Percentiles rank a stretch among this genome's conserved stretches.
phyloP scores from a whole-genome alignment of 2,797 vertebrate species.

The Bryconaethiops microstoma region DNA sequence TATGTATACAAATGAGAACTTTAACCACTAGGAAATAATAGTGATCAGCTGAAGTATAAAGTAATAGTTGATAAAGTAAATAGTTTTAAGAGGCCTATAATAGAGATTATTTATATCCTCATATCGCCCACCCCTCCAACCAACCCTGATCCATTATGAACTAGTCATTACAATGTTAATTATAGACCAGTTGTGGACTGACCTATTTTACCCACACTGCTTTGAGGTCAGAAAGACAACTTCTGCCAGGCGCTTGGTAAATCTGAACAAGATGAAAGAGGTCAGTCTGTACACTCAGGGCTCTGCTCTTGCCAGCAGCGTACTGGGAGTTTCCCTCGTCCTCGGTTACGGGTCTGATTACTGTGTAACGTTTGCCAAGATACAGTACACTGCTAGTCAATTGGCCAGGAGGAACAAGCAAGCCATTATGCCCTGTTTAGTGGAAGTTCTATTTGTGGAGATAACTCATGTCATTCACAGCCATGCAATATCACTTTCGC shows the following conservation, averaged over 20 bases:
- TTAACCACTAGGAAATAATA: no score
- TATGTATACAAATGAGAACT: no score
- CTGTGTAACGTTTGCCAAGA: conserved; percentile 43
- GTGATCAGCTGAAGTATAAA: no score
- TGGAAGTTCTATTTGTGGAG: conserved; percentile 10
- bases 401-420: conserved; percentile 27
- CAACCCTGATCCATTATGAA: background rate
- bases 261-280: conserved; percentile 5
- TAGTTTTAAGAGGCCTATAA: no score
- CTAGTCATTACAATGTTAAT: background rate
- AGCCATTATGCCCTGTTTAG: conserved; percentile 30
- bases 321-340: conserved; percentile 15
- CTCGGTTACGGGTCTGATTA: conserved; percentile 36
- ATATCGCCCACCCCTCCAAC: background rate
- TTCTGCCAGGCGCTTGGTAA: background rate
- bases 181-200: background rate
- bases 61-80: no score
- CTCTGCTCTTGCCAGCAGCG: background rate
- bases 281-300: conserved; percentile 3
- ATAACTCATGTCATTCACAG: conserved; percentile 26
- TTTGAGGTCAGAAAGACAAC: background rate
- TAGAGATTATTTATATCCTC: no score
- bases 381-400: conserved; percentile 19
- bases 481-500: conserved; percentile 16
- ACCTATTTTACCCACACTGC: background rate